Evolutionary conservation across 1,140 invertebrate species (phyloP), one percentile per base, ranked within the genome.

Genomic region (Zeugodacus cucurbitae): DNA sequence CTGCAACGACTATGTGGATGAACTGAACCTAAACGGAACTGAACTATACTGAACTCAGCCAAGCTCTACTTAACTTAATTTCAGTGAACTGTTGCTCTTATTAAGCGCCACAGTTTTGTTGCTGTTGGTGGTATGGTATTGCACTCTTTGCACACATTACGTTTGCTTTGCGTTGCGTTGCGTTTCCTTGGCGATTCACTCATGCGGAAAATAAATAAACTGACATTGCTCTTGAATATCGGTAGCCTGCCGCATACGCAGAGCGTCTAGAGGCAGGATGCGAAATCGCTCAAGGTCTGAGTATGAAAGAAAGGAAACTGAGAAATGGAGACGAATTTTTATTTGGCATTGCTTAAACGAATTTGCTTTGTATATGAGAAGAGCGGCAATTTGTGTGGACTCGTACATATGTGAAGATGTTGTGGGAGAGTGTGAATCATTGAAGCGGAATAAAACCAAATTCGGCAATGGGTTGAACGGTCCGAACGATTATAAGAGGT

Each of bases 191-290:
- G n/a, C 48, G 85, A 58, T 32, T 58, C 11, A 11, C 57, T 86
- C 54, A 86, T 86, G 85, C 58, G 54, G 85, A 59, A 86, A 86
- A 86, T 86, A 54, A 54, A 54, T 86, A 86, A 86, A 86, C 22
- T 82, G 74, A n/a, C 22, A 22, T 26, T 48, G 64, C 26, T 32
- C 29, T 64, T 87, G 54, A 37, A 29, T 62, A 57, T 59, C 44
- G 48, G 70, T 3, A 41, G 14, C 20, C 34, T 44, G 58, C 17
- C 34, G 67, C 26, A 74, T 57, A 48, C n/a, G 57, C 67, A 48
- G 44, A 86, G 67, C 34, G 7, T 37, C 41, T 37, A 26, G 26
- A 17, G 62, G 11, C 3, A 34, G 62, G 62, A 67, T 67, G 29
- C 26, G 62, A 67, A 67, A 20, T 54, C 48, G 1, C 20, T 26